Percentiles rank a stretch among this genome's conserved stretches.
phyloP scores from a whole-genome alignment of 2,113 vertebrate species.

The Cyprinodon variegatus region DNA sequence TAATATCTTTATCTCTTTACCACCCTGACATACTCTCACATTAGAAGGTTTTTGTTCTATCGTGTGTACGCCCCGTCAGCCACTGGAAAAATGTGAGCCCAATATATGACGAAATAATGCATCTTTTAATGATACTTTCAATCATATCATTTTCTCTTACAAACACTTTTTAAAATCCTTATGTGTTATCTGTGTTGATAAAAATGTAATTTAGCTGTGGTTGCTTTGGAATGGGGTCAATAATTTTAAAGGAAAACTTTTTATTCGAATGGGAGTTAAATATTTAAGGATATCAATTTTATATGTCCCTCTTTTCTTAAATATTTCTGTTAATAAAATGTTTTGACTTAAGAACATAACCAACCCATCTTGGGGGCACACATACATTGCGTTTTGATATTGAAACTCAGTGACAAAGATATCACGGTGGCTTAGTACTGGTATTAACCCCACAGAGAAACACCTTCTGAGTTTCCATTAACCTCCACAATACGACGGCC shows the following conservation, averaged over 20 bases:
- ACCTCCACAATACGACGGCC: constrained; percentile 60
- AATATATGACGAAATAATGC: background rate
- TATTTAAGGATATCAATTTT: background rate
- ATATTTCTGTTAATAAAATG: constrained; percentile 13
- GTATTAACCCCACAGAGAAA: constrained; percentile 57
- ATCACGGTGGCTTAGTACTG: constrained; percentile 40
- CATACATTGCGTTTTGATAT: constrained; percentile 56
- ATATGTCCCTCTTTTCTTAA: background rate
- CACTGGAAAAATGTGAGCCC: background rate
- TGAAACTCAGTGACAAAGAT: constrained; percentile 40
- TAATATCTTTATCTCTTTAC: no score
- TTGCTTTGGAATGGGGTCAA: background rate
- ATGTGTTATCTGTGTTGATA: no score
- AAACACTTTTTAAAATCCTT: no score
- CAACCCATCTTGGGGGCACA: constrained; percentile 29
- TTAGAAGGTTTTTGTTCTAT: no score
- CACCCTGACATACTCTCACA: no score
- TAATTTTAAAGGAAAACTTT: background rate
- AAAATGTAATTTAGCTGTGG: background rate
- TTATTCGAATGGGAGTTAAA: background rate
- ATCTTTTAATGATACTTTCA: background rate
- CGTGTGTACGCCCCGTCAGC: background rate
- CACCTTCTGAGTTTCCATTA: constrained; percentile 63
- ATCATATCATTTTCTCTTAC: no score
- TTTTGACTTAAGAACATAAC: constrained; percentile 17